phyloP scores from a whole-genome alignment of 2,888 invertebrate genomes.

The Autographa pulchrina region DNA sequence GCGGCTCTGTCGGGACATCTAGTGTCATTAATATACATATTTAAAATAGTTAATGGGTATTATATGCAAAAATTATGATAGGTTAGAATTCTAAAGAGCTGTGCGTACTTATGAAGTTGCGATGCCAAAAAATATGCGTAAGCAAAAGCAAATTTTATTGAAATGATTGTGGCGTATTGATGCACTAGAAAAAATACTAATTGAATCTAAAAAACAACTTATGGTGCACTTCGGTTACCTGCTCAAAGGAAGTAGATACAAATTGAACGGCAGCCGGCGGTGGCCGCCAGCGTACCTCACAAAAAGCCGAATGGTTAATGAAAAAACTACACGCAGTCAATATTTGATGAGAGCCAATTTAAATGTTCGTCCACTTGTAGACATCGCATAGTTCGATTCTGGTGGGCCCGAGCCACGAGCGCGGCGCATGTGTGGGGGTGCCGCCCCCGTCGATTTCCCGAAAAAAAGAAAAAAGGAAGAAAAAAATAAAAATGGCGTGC shows the following conservation, averaged over 20 bases:
- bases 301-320: conserved; percentile 85
- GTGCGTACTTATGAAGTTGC: background rate
- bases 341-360: conserved; percentile 90
- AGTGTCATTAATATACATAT: background rate
- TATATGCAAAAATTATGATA: background rate
- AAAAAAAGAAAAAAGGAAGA: conserved; percentile 84
- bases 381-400: conserved; percentile 87
- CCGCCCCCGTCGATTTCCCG: conserved; percentile 79
- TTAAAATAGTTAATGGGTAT: background rate
- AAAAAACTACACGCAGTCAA: conserved; percentile 89
- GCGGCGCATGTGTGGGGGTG: conserved; percentile 75
- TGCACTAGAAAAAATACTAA: conserved; percentile 41
- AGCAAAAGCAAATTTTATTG: conserved; percentile 7
- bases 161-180: conserved; percentile 23
- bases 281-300: conserved; percentile 69
- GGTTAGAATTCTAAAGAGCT: too few relatives aligned
- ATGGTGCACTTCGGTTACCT: conserved; percentile 46
- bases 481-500: conserved; percentile 86
- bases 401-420: conserved; percentile 64
- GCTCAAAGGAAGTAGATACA: conserved; percentile 78
- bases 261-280: conserved; percentile 76
- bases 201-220: conserved; percentile 47
- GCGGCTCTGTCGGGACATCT: background rate
- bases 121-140: background rate
- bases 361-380: conserved; percentile 89